Conservation (phyloP, 2,797 vertebrate genomes). For the Perodicticus potto region DNA sequence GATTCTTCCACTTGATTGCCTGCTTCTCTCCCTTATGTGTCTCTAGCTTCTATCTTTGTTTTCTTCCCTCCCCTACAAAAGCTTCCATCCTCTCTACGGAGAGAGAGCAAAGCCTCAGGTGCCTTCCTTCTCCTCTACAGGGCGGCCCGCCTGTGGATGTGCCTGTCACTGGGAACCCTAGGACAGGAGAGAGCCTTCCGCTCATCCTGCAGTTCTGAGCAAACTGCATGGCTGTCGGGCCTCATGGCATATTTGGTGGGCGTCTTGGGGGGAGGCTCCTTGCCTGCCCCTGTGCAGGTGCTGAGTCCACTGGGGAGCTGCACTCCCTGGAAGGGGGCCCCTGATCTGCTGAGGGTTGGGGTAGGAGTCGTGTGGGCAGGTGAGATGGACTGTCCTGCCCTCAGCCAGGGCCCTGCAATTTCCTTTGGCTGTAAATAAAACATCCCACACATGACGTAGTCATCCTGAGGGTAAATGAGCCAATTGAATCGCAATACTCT, state of each 20-base stretch:
- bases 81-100: background rate
- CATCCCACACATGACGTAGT: background rate
- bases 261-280: background rate
- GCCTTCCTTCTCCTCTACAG: background rate
- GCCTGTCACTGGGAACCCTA: background rate
- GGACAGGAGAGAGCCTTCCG: too few species aligned
- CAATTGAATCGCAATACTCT: background rate
- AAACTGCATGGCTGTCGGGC: background rate
- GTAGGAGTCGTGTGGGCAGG: background rate
- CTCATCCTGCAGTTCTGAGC: background rate
- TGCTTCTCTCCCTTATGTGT: accelerated
- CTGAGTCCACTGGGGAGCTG: background rate
- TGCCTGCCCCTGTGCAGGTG: background rate
- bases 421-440: background rate
- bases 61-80: background rate
- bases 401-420: background rate
- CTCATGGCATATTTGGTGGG: background rate
- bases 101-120: background rate
- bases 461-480: background rate
- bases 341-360: background rate
- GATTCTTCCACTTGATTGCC: background rate
- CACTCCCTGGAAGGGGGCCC: background rate
- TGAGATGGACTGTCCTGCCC: too few species aligned
- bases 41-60: background rate
- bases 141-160: accelerated